Evolutionary conservation across 2,888 invertebrate genomes (phyloP).

Genomic region (Thecocarcelia acutangulata): DNA sequence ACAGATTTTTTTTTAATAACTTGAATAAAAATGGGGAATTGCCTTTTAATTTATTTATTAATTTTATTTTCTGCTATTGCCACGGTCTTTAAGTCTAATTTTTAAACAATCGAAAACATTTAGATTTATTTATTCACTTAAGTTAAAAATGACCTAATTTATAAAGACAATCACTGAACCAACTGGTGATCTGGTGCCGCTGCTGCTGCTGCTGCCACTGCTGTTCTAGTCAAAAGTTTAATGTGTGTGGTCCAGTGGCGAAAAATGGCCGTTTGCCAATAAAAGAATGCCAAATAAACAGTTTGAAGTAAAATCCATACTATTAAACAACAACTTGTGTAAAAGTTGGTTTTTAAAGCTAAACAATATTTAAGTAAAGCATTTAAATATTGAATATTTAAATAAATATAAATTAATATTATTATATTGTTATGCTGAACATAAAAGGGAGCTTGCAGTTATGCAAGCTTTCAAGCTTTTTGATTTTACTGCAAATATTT

Average conservation of each 20-base stretch:
- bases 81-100: neutral
- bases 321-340: neutral
- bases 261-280: constrained; percentile 11
- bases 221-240: constrained; percentile 21
- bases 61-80: too few species aligned
- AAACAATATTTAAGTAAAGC: neutral
- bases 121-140: neutral
- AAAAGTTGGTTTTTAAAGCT: neutral
- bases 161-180: constrained; percentile 41
- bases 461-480: neutral
- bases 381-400: neutral
- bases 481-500: too few species aligned
- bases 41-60: too few species aligned
- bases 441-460: too few species aligned
- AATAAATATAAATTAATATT: neutral
- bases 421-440: too few species aligned
- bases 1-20: too few species aligned
- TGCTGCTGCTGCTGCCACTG: neutral
- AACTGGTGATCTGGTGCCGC: constrained; percentile 7
- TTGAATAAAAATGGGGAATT: too few species aligned
- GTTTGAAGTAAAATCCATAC: constrained; percentile 4
- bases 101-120: neutral
- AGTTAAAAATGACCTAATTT: constrained; percentile 33
- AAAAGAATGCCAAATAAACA: neutral
- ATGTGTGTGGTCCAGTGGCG: constrained; percentile 42